These are phyloP conservation scores for Peribatodes rhomboidaria DNA, from an alignment of 2,888 invertebrate genomes.

Conservation along the genomic window DNA sequence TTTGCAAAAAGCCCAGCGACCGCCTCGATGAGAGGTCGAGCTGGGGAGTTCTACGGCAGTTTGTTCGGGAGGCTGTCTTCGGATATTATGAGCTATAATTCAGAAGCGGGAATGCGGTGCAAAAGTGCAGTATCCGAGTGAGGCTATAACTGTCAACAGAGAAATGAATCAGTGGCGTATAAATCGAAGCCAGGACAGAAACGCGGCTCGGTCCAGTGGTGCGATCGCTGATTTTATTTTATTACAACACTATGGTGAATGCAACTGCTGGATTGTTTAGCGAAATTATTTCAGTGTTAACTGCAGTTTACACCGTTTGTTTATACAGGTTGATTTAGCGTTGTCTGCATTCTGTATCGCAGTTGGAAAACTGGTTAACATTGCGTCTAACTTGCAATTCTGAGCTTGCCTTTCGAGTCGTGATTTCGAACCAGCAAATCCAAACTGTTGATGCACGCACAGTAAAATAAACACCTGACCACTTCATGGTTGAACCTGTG, in stretches of 20 bases:
- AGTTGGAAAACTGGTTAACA: slow-evolving; percentile 43
- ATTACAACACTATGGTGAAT: slow-evolving; percentile 44
- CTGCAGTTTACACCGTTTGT: slow-evolving; percentile 51
- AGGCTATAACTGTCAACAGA: slow-evolving; percentile 80
- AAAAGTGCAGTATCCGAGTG: slow-evolving; percentile 82
- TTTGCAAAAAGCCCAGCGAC: slow-evolving; percentile 52
- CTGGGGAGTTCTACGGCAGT: slow-evolving; percentile 40
- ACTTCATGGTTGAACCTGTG: slow-evolving; percentile 16
- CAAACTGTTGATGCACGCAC: slow-evolving; percentile 17
- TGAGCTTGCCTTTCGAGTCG: slow-evolving; percentile 9
- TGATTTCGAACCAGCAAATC: slow-evolving; percentile 10
- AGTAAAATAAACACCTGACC: slow-evolving; percentile 25
- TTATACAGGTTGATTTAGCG: slow-evolving; percentile 53
- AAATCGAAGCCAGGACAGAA: slow-evolving; percentile 76
- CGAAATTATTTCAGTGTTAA: slow-evolving; percentile 68
- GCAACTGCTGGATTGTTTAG: slow-evolving; percentile 71
- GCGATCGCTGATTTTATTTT: slow-evolving; percentile 72
- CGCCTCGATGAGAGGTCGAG: slow-evolving; percentile 35
- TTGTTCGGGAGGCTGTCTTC: slow-evolving; percentile 57
- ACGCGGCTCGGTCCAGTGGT: slow-evolving; percentile 57
- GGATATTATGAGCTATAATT: slow-evolving; percentile 77
- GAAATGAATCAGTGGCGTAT: slow-evolving; percentile 81
- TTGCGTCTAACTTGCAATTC: slow-evolving; percentile 33
- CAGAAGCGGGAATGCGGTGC: slow-evolving; percentile 74
- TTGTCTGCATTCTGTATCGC: slow-evolving; percentile 42